A percentile compares a stretch with the other conserved stretches of the same genome.
These are phyloP conservation scores for Ganaspis brasiliensis DNA, from an alignment of 2,888 invertebrate genomes.

Conservation along the genomic window DNA sequence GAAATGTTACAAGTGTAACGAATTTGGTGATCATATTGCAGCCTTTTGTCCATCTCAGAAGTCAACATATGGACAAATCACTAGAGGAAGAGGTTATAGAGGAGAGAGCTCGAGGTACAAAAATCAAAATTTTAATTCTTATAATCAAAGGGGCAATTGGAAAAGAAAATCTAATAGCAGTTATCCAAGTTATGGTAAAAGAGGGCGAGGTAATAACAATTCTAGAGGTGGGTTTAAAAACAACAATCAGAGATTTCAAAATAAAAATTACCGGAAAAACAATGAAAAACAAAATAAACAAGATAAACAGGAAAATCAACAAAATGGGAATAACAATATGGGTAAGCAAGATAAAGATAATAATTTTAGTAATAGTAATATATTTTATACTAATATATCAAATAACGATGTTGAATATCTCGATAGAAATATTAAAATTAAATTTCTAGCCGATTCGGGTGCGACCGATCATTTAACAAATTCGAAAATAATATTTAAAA, in stretches of 20 bases:
- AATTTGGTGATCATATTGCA: background rate
- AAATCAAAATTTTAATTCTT: too few relatives aligned
- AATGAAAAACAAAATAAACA: background rate
- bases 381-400: background rate
- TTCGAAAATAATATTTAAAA: constrained; percentile 17
- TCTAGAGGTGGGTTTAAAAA: background rate
- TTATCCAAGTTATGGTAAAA: constrained; percentile 1
- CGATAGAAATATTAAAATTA: constrained; percentile 12
- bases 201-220: constrained; percentile 21
- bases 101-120: background rate
- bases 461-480: constrained; percentile 45
- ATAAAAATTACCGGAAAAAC: background rate
- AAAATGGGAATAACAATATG: background rate
- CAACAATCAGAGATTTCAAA: background rate
- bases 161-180: background rate
- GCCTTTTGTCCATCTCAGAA: background rate
- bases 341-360: background rate
- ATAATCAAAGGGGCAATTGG: background rate
- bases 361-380: background rate
- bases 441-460: constrained; percentile 43
- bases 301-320: background rate
- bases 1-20: background rate
- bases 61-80: too few relatives aligned
- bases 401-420: too few relatives aligned
- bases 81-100: background rate